Evolutionary conservation across 2,888 invertebrate species (phyloP), one percentile per base, ranked within the genome.

Genomic region (Eulithis prunata): DNA sequence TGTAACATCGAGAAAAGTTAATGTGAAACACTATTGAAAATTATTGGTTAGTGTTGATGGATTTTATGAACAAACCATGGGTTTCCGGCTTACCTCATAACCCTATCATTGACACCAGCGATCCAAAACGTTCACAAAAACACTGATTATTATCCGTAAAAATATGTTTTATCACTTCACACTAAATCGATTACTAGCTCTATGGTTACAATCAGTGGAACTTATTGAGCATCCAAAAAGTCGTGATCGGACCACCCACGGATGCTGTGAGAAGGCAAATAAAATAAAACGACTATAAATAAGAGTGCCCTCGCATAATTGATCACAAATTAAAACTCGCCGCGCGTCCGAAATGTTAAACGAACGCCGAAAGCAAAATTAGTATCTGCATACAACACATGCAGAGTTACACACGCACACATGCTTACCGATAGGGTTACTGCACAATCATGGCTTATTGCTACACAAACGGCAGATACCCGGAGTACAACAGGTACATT

Each of bases 311-410:
- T 87, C 89, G 91, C 91, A 93, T 93, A 92, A 92, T 93, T 93
- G 93, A 92, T 91, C 91, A 92, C 93, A 92, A 93, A 92, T 93
- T 93, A 92, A 93, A 92, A 92, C 88, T 88, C 87, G 89, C 85
- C 83, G 85, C 88, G 89, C 89, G 91, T 87, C 89, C 90, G 84
- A 88, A 90, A 91, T 85, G 88, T 90, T 91, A 87, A 89, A 88
- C 86, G 88, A 76, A 85, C 85, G 84, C 90, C 89, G 89, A 88
- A 86, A 90, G 89, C 91, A 79, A 90, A 91, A 89, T 90, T 88
- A 84, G 87, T 87, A 82, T 84, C 80, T 81, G 81, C 80, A 78
- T 80, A 74, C 77, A 61, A 63, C 61, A 60, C 57, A 72, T 75
- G 78, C 73, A 75, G 69, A 54, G 68, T 10, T 71, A 73, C 72